Percentiles rank a stretch among this genome's conserved stretches.
phyloP scores from a whole-genome alignment of 2,888 invertebrate species.

The Neoitamus cyanurus region DNA sequence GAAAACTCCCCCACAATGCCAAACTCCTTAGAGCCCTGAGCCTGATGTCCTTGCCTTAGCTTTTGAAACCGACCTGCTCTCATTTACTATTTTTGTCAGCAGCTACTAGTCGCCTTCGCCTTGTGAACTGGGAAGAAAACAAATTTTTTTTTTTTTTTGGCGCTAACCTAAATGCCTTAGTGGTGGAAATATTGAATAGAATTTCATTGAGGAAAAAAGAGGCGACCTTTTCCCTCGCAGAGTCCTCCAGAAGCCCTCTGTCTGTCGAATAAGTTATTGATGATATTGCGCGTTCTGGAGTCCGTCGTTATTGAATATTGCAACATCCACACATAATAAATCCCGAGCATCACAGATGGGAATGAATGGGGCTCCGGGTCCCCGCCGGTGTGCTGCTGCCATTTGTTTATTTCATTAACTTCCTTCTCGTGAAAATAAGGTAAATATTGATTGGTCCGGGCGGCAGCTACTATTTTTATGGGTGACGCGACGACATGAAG shows the following conservation, averaged over 20 bases:
- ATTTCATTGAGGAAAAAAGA: background rate
- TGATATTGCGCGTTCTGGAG: background rate
- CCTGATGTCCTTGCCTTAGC: background rate
- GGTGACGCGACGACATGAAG: background rate
- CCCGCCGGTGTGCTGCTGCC: background rate
- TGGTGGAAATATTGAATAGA: background rate
- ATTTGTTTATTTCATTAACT: conserved; percentile 5
- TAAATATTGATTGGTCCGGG: background rate
- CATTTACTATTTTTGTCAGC: background rate
- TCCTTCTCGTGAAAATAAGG: background rate
- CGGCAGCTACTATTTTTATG: background rate
- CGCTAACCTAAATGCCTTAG: background rate
- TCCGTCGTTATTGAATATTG: background rate
- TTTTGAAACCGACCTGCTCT: background rate
- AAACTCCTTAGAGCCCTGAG: background rate
- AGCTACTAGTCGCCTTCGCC: background rate
- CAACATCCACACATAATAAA: conserved; percentile 1
- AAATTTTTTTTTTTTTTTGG: background rate
- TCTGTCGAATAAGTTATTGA: conserved; percentile 1
- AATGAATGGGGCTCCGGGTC: background rate
- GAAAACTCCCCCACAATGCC: background rate
- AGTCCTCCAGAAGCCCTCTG: background rate
- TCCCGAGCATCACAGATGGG: background rate
- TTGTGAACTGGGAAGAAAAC: background rate
- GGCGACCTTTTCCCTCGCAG: background rate